phyloP scores from a whole-genome alignment of 2,113 vertebrate genomes.

The Oncorhynchus clarkii region DNA sequence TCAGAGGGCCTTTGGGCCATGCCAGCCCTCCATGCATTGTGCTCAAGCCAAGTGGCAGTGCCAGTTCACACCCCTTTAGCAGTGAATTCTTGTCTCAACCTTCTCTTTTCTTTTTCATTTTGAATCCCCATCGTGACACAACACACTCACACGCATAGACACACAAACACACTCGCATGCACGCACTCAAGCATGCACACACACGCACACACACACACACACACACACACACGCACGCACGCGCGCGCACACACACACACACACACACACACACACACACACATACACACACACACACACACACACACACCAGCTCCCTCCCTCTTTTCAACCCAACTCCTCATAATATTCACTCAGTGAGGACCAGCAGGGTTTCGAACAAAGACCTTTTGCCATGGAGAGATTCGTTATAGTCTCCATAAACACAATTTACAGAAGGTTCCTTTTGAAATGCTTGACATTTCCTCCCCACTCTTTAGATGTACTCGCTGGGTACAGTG shows the following conservation, averaged over 20 bases:
- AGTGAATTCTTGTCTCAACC: constrained; percentile 73
- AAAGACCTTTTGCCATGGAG: constrained; percentile 80
- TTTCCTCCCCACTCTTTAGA: constrained; percentile 85
- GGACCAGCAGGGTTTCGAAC: constrained; percentile 72
- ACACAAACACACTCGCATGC: no score
- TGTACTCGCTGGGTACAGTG: constrained; percentile 79
- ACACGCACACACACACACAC: constrained; percentile 7
- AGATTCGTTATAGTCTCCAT: constrained; percentile 75
- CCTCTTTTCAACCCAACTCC: constrained; percentile 59
- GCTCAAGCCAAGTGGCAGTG: constrained; percentile 66
- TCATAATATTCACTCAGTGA: constrained; percentile 76
- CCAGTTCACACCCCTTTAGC: constrained; percentile 75
- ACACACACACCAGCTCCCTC: constrained; percentile 58
- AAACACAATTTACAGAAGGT: constrained; percentile 81
- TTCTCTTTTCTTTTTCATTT: constrained; percentile 64
- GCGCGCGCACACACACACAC: no score
- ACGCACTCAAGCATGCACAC: no score
- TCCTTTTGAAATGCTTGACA: constrained; percentile 86
- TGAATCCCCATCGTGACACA: constrained; percentile 57
- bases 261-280: not conserved
- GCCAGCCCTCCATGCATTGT: constrained; percentile 66
- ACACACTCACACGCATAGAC: constrained; percentile 5
- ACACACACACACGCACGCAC: not conserved
- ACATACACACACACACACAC: constrained; percentile 43
- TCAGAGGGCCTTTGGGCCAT: constrained; percentile 50